These are phyloP conservation scores for Stegana nigrithorax DNA, from an alignment of 2,888 invertebrate species.

Conservation along the genomic window DNA sequence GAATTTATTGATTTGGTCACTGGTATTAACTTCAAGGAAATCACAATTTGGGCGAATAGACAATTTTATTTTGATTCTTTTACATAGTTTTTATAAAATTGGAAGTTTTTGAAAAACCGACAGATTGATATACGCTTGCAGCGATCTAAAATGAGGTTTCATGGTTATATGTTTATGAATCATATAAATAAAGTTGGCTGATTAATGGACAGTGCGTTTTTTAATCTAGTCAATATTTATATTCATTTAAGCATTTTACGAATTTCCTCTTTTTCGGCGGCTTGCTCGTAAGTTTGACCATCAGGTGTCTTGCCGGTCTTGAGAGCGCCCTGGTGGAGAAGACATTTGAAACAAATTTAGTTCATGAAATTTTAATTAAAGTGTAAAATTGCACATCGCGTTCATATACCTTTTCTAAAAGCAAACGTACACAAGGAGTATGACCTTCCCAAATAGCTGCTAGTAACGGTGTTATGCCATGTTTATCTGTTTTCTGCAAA, in stretches of 20 bases:
- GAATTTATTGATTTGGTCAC: too few species aligned
- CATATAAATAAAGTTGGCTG: neutral
- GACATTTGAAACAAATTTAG: neutral
- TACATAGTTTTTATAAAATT: too few species aligned
- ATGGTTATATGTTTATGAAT: neutral
- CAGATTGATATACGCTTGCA: neutral
- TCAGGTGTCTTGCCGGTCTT: slow-evolving; percentile 88
- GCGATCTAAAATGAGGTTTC: slow-evolving; percentile 11
- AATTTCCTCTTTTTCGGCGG: slow-evolving; percentile 92
- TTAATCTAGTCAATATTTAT: slow-evolving; percentile 19
- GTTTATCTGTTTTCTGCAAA: slow-evolving; percentile 88
- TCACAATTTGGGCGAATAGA: slow-evolving; percentile 3
- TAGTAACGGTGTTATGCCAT: slow-evolving; percentile 92
- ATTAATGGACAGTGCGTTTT: too few species aligned
- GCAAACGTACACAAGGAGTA: slow-evolving; percentile 87
- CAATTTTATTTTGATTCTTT: too few species aligned
- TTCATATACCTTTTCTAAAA: slow-evolving; percentile 83
- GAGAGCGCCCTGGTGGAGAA: slow-evolving; percentile 77
- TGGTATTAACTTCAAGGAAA: too few species aligned
- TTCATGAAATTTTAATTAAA: too few species aligned
- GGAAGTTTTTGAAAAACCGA: slow-evolving; percentile 15
- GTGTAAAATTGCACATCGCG: too few species aligned
- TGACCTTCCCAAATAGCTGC: slow-evolving; percentile 99
- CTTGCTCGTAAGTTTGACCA: slow-evolving; percentile 86
- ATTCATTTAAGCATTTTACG: slow-evolving; percentile 74